Conservation (phyloP, 2,888 invertebrate species). For the Emesis furor region DNA sequence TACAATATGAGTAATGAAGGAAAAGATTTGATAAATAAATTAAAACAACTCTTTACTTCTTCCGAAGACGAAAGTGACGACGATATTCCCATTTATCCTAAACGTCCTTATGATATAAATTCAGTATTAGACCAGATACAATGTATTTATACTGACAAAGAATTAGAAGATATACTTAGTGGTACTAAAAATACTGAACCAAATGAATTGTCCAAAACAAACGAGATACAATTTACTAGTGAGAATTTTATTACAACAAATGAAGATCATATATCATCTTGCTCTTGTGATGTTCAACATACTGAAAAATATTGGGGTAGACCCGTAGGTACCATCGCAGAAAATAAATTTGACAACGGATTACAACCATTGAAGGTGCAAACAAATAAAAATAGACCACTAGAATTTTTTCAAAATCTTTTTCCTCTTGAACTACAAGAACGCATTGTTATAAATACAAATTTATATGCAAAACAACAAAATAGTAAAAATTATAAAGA, state of each 20-base stretch:
- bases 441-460: conserved; percentile 19
- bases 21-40: conserved; percentile 15
- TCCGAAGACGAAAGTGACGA: conserved; percentile 15
- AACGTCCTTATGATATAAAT: conserved; percentile 14
- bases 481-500: conserved; percentile 23
- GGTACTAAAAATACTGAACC: conserved; percentile 16
- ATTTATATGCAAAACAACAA: conserved; percentile 15
- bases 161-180: conserved; percentile 15
- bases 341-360: conserved; percentile 10
- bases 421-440: conserved; percentile 16
- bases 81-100: conserved; percentile 10
- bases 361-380: conserved; percentile 11
- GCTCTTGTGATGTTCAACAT: conserved; percentile 14
- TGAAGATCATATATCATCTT: conserved; percentile 14
- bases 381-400: conserved; percentile 9
- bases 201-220: conserved; percentile 18
- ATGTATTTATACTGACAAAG: conserved; percentile 16
- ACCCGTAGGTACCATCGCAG: conserved; percentile 7
- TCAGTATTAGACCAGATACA: conserved; percentile 14
- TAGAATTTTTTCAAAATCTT: conserved; percentile 19
- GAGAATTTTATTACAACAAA: conserved; percentile 14
- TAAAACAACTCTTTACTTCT: conserved; percentile 14
- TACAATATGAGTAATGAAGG: conserved; percentile 14
- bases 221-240: conserved; percentile 17
- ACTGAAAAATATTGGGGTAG: conserved; percentile 14